Percentiles rank a stretch among this genome's conserved stretches.
phyloP scores from a whole-genome alignment of 2,888 invertebrate species.

The Callimorpha dominula region DNA sequence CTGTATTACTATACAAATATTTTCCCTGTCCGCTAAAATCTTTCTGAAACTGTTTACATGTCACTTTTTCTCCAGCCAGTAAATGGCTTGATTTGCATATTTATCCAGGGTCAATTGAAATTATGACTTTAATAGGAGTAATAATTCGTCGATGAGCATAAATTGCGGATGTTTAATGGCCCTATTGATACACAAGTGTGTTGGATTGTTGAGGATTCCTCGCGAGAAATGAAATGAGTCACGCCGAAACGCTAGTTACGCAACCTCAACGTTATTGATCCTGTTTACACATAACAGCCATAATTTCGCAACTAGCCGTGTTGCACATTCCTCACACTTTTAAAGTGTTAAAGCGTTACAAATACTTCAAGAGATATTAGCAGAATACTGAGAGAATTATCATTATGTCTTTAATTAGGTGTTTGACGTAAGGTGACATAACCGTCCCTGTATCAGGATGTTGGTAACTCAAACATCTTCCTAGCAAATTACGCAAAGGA shows the following conservation, averaged over 20 bases:
- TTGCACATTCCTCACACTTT: conserved; percentile 26
- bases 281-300: conserved; percentile 35
- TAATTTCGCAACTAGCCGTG: conserved; percentile 44
- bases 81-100: conserved; percentile 26
- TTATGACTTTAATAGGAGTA: conserved; percentile 25
- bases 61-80: not conserved
- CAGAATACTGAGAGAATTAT: conserved; percentile 39
- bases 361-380: conserved; percentile 31
- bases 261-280: conserved; percentile 44
- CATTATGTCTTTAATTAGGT: conserved; percentile 26
- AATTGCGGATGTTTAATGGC: conserved; percentile 24
- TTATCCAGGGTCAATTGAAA: conserved; percentile 38
- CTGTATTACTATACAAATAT: not conserved
- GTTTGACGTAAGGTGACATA: conserved; percentile 16
- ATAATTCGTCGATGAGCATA: conserved; percentile 23
- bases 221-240: conserved; percentile 48
- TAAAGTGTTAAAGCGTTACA: conserved; percentile 28
- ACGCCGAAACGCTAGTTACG: conserved; percentile 32
- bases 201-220: conserved; percentile 42
- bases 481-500: not conserved
- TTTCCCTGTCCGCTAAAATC: not conserved
- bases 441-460: conserved; percentile 9
- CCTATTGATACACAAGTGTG: conserved; percentile 43
- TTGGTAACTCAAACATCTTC: not conserved
- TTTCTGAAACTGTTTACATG: not conserved